Conservation (phyloP, 53 echinoderm and acorn worm genomes). For the Crossaster papposus region DNA sequence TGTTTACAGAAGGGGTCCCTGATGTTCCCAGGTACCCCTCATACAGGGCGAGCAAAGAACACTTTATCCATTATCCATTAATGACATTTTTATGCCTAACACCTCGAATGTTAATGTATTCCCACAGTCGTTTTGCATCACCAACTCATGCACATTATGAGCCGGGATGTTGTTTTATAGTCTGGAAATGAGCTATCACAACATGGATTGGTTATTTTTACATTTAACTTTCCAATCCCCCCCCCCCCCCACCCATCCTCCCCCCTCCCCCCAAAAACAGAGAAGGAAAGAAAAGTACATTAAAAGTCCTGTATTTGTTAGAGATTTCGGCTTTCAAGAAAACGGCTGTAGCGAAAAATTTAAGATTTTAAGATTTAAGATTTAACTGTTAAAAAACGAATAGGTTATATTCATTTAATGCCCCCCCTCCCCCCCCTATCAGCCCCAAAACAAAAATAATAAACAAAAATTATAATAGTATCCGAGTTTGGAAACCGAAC, state of each 20-base stretch:
- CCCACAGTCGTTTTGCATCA: not conserved
- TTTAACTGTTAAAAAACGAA: too few species aligned
- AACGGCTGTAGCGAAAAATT: too few species aligned
- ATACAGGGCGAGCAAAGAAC: not conserved
- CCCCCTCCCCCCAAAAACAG: not conserved
- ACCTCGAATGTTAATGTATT: not conserved
- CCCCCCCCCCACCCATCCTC: too few species aligned
- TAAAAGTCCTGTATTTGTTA: not conserved
- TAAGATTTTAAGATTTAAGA: too few species aligned
- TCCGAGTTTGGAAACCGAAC: too few species aligned
- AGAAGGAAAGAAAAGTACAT: not conserved
- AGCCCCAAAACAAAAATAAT: too few species aligned
- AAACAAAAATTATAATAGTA: too few species aligned
- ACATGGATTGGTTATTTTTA: not conserved
- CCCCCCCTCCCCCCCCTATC: too few species aligned
- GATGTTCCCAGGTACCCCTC: not conserved
- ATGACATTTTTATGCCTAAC: not conserved
- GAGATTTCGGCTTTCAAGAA: too few species aligned
- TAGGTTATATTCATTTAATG: too few species aligned
- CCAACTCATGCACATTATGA: not conserved
- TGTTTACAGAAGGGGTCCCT: not conserved
- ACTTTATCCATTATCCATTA: slow-evolving; percentile 8
- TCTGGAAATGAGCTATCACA: not conserved
- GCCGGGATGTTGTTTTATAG: not conserved
- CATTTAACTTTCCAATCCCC: too few species aligned